phyloP scores from a whole-genome alignment of 2,888 invertebrate genomes.

The Matsumyia berberina region DNA sequence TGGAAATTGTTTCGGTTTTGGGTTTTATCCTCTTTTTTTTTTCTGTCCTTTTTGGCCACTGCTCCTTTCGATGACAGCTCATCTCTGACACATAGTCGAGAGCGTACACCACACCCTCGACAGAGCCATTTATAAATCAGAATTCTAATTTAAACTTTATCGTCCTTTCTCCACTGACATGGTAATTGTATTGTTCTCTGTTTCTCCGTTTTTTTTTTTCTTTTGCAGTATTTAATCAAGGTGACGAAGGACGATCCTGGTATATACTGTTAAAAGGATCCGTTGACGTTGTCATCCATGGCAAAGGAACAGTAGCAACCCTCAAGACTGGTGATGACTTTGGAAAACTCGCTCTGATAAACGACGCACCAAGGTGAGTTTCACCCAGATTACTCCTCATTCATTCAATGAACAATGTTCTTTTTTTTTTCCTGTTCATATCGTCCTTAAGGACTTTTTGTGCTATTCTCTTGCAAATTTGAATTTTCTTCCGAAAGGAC shows the following conservation, averaged over 20 bases:
- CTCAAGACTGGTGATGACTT: conserved; percentile 94
- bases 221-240: conserved; percentile 90
- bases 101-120: conserved; percentile 3
- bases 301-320: conserved; percentile 92
- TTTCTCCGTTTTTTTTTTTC: conserved; percentile 7
- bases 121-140: conserved; percentile 49
- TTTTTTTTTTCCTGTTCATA: conserved; percentile 7
- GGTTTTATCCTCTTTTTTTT: neutral
- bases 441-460: conserved; percentile 1
- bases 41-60: neutral
- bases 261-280: conserved; percentile 93
- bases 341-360: conserved; percentile 93
- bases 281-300: conserved; percentile 93
- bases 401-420: neutral
- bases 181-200: neutral
- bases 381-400: conserved; percentile 15
- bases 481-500: neutral
- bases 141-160: conserved; percentile 63
- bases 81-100: neutral
- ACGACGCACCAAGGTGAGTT: conserved; percentile 91
- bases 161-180: conserved; percentile 21
- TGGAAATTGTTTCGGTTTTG: conserved; percentile 16
- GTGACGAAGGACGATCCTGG: conserved; percentile 93
- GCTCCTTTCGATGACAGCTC: neutral
- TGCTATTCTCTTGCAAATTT: conserved; percentile 2